Conservation (phyloP, 2,113 vertebrate genomes). For the Alectura lathami region DNA sequence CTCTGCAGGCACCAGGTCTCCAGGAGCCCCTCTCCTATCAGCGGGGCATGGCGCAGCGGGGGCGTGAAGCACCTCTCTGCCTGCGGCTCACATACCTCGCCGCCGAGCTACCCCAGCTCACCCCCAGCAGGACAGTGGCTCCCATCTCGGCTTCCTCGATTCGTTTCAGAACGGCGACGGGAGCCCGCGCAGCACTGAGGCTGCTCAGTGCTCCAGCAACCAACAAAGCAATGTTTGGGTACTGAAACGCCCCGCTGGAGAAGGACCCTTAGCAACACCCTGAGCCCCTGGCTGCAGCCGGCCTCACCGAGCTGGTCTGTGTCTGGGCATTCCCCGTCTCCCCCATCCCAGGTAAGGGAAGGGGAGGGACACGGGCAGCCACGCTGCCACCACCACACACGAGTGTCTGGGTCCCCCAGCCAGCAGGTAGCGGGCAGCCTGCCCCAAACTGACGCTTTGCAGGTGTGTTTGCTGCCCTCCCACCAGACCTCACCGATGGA, state of each 20-base stretch:
- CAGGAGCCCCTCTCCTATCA: background rate
- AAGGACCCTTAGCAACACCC: background rate
- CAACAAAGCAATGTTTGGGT: background rate
- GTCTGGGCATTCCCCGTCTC: background rate
- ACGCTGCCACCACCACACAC: too few relatives aligned
- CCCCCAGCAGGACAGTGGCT: too few relatives aligned
- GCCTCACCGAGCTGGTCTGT: background rate
- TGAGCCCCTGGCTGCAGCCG: accelerated
- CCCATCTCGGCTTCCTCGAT: background rate
- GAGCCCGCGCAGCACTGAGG: background rate
- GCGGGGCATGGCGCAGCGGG: background rate
- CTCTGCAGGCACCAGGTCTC: background rate
- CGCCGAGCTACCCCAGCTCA: too few relatives aligned
- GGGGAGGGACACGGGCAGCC: background rate
- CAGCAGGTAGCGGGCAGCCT: too few relatives aligned
- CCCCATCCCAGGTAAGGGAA: accelerated
- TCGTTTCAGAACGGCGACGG: background rate
- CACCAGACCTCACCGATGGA: accelerated
- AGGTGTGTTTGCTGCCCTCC: background rate
- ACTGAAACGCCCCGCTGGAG: background rate
- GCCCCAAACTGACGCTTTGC: too few relatives aligned
- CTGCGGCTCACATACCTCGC: background rate
- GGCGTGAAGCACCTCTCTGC: background rate
- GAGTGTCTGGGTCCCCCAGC: too few relatives aligned
- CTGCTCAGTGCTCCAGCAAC: background rate